phyloP scores from a whole-genome alignment of 2,113 vertebrate species.

The Lepidothrix coronata region DNA sequence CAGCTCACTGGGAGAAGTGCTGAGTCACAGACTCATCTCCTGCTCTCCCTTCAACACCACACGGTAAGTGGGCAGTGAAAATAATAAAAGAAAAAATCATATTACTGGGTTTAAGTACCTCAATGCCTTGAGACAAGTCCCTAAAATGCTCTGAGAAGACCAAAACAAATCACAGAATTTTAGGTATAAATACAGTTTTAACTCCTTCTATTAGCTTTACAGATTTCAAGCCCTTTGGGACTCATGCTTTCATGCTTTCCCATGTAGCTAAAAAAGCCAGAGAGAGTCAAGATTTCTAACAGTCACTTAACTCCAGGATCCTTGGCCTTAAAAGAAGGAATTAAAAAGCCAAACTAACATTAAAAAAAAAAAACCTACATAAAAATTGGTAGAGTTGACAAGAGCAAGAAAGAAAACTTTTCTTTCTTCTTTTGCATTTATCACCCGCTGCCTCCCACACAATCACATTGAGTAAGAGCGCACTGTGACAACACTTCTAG shows the following conservation, averaged over 20 bases:
- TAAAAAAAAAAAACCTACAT: neutral
- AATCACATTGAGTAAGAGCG: neutral
- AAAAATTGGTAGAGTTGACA: neutral
- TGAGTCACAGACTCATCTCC: neutral
- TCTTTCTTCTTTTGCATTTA: neutral
- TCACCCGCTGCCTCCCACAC: neutral
- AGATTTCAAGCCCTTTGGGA: neutral
- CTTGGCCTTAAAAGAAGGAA: neutral
- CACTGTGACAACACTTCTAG: neutral
- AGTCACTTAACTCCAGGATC: neutral
- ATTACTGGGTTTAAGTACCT: neutral
- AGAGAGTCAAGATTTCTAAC: neutral
- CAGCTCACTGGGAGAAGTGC: accelerated
- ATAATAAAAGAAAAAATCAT: neutral
- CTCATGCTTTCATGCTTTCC: neutral
- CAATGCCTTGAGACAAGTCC: neutral
- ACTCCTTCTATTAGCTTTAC: neutral
- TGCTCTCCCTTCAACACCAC: neutral
- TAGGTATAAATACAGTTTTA: neutral
- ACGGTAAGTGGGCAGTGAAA: neutral
- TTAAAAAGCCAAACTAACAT: neutral
- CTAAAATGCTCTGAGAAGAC: neutral
- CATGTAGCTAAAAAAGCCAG: neutral
- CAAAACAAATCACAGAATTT: neutral
- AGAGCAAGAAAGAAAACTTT: neutral